A percentile compares a stretch with the other conserved stretches of the same genome.
Conservation (phyloP, 2,888 invertebrate genomes). For the Phrixothrix hirtus region DNA sequence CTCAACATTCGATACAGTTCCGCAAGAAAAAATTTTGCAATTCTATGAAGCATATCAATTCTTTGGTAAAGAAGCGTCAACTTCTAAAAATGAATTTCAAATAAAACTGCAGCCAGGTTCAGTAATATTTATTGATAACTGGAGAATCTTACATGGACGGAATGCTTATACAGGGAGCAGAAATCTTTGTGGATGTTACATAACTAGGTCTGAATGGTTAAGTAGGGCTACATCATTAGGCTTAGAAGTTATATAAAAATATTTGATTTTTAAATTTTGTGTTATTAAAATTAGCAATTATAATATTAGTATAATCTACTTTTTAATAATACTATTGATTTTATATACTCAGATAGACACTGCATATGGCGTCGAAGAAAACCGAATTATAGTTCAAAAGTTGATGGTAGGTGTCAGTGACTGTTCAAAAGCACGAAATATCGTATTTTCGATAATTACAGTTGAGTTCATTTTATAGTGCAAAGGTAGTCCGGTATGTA, state of each 20-base stretch:
- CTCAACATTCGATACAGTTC: conserved; percentile 63
- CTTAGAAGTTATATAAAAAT: background rate
- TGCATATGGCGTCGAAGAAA: no score
- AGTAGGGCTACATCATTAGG: conserved; percentile 58
- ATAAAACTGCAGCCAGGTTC: conserved; percentile 69
- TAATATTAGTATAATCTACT: no score
- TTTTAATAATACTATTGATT: no score
- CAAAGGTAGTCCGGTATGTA: no score
- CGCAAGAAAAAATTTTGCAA: conserved; percentile 57
- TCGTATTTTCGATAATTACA: no score
- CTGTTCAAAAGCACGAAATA: no score
- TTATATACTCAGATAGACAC: no score
- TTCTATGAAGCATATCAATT: conserved; percentile 67
- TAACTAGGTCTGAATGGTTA: conserved; percentile 70
- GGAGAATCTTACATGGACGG: conserved; percentile 76
- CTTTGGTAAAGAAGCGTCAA: conserved; percentile 60
- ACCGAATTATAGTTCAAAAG: no score
- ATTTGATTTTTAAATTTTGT: background rate
- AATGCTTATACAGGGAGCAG: conserved; percentile 69
- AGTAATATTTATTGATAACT: conserved; percentile 77
- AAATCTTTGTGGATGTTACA: conserved; percentile 71
- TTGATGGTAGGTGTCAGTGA: no score
- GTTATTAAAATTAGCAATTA: background rate
- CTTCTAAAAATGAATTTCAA: conserved; percentile 60
- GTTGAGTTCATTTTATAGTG: no score